Percentiles rank a stretch among this genome's conserved stretches.
These are phyloP conservation scores for Slavum lentiscoides DNA, from an alignment of 2,888 invertebrate genomes.

Conservation along the genomic window DNA sequence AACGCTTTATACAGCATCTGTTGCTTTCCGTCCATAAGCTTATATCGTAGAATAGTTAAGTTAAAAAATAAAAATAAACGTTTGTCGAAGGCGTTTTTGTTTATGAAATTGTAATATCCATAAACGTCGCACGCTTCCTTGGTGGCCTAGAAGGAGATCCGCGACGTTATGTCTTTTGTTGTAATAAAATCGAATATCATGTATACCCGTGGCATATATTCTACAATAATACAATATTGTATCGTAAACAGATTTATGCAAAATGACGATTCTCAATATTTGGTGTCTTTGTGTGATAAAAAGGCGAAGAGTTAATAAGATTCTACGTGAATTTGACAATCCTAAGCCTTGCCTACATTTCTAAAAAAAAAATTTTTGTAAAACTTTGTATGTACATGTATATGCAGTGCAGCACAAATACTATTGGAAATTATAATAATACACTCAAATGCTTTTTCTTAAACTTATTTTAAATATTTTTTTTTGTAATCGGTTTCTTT, in stretches of 20 bases:
- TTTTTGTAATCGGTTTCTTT: no score
- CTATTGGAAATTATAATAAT: no score
- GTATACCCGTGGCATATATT: neutral
- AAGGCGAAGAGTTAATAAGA: no score
- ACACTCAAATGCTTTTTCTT: no score
- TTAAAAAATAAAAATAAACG: neutral
- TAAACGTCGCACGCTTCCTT: neutral
- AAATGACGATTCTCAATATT: no score
- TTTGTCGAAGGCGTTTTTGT: neutral
- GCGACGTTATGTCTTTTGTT: neutral
- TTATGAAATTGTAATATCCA: neutral
- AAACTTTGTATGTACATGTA: no score
- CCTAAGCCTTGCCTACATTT: no score
- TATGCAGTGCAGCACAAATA: no score
- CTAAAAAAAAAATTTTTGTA: no score
- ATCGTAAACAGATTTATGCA: neutral
- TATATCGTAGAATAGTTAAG: neutral
- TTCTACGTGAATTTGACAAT: no score
- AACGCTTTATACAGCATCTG: neutral
- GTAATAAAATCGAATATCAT: neutral
- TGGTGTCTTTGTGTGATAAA: no score
- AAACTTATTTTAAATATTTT: no score
- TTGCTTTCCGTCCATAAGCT: neutral
- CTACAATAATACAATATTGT: neutral
- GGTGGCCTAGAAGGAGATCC: neutral